Conservation (phyloP, 1,140 invertebrate genomes). For the Lethocerus indicus region DNA sequence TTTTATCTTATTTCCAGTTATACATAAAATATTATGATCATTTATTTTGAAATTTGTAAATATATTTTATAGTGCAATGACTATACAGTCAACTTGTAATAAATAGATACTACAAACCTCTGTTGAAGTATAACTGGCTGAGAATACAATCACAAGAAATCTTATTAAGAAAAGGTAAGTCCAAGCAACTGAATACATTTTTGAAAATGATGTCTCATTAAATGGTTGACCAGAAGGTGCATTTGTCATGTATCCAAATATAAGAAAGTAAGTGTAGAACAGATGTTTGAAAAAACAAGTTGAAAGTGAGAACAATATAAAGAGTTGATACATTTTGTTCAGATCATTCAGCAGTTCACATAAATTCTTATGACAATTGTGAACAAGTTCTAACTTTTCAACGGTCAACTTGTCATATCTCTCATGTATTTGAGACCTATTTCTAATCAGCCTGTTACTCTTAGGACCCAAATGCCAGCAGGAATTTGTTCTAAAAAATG, state of each 20-base stretch:
- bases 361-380: conserved; percentile 14
- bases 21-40: too few species aligned
- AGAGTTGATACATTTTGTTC: conserved; percentile 16
- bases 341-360: conserved; percentile 13
- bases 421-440: too few species aligned
- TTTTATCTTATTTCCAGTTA: too few species aligned
- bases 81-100: too few species aligned
- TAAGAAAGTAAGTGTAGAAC: conserved; percentile 18
- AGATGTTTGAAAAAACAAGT: conserved; percentile 17
- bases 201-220: conserved; percentile 2
- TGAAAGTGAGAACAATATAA: conserved; percentile 13
- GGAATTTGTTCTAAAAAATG: too few species aligned
- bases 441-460: too few species aligned
- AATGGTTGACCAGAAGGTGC: conserved; percentile 3
- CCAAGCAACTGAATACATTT: not conserved
- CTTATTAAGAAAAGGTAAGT: not conserved
- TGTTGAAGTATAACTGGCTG: not conserved
- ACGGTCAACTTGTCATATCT: not conserved
- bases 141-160: not conserved
- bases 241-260: conserved; percentile 16
- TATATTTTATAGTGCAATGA: not conserved
- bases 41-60: conserved; percentile 8
- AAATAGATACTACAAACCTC: too few species aligned
- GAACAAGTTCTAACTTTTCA: conserved; percentile 2
- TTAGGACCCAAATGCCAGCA: too few species aligned